Base-by-base conservation (phyloP, 2,113 vertebrate genomes). In the Eidolon helvum region DNA sequence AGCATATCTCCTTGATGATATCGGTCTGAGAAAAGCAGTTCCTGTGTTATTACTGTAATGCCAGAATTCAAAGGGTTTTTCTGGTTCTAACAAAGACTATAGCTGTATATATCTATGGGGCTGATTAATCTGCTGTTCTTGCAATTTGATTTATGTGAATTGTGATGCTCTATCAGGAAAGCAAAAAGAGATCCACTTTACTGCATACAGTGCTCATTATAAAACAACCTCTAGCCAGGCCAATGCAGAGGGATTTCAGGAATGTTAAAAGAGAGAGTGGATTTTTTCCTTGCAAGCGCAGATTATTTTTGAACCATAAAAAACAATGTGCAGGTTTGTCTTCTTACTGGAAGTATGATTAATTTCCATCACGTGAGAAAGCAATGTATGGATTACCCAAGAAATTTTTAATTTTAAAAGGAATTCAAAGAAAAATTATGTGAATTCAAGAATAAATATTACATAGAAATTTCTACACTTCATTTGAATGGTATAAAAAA, bases 41-140 rank as follows among this genome's bases (percentile, higher is more conserved):
- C 83, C 3, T 6, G 9, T 93, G 38, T 38, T 93, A 10, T 43
- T 69, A 14, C 59, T 68, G 21, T 78, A 7, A 18, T 71, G 14
- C 21, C 24, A 55, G 30, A 88, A 57, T 66, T 61, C 2, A 50
- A 63, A 96, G 61, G 10, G 24, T 68, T 59, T 68, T 26, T 4
- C 79, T 95, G 55, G 24, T 88, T 14, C 40, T 89, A 53, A 33
- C 38, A 48, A 26, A 80, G 55, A 24, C 21, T 77, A 19, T n/a
- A 83, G 71, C 33, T 90, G 48, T 48, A 57, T 53, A n/a, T 26
- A 78, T 11, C 38, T 45, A 15, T 4, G 1, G 77, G 82, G 22
- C 66, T 97, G 84, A 95, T 97, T 91, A 89, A 59, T 94, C 59
- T 30, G 69, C 40, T 35, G 74, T 90, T 97, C 38, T 80, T 24